Evolutionary conservation across 2,888 invertebrate genomes (phyloP), one percentile per base, ranked within the genome.

Genomic region (Anthrax anthrax): DNA sequence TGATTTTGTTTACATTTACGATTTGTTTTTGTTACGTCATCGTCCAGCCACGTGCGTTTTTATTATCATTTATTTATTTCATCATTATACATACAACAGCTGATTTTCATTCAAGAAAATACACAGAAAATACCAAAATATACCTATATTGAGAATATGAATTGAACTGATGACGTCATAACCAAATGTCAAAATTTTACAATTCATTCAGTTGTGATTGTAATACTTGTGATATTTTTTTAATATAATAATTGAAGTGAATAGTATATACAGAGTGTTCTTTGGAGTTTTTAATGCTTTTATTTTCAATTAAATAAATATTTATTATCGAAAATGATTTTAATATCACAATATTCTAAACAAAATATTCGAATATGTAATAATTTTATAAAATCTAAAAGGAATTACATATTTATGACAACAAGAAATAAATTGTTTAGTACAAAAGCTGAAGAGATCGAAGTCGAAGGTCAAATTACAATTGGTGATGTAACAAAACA

Each of bases 401-500:
- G 29, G 12, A 9, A 12, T 3, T 12, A 12, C 9, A 32, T 9
- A 32, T 12, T 32, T 32, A 1, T 32, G 3, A 9, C 8, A 12
- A 12, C 44, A 18, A 32, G 39, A 18, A 32, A 39, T 44, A 36
- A 45, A 41, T 37, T 41, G 40, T 40, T 44, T 44, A 27, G 27
- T 17, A 41, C 47, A 32, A 47, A 44, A 17, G 13, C 39, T 16
- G 36, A 40, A 4, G 23, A n/a, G 50, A 42, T 45, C 50, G 54
- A 50, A 44, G 73, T 45, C 50, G 54, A 50, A 44, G 73, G 72
- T 54, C 74, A 71, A 63, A 78, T 87, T 41, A 78, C 77, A 36
- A 84, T 88, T 55, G 86, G 83, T 54, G 80, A 82, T 67, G 77
- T 87, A 52, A 74, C 75, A 34, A 84, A 81, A 63, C 72, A 73